These are phyloP conservation scores for Saccostrea glomerata DNA, from an alignment of 1,140 invertebrate genomes.

Conservation along the genomic window DNA sequence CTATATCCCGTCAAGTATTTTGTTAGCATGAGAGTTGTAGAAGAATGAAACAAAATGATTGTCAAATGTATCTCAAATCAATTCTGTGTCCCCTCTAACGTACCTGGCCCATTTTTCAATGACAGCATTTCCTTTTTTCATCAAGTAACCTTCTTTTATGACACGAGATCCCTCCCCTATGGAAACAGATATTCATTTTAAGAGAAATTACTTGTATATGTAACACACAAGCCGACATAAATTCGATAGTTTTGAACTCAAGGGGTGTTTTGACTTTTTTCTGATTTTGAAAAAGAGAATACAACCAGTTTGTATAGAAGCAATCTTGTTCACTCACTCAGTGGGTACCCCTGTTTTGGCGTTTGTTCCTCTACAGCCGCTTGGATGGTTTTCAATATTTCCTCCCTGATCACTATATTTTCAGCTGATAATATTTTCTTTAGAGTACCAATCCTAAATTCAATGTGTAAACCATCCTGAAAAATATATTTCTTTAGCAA, in stretches of 20 bases:
- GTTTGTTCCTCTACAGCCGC: neutral
- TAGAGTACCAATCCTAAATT: neutral
- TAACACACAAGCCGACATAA: no score
- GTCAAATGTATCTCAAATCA: no score
- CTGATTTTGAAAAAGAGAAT: neutral
- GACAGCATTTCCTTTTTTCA: constrained; percentile 30
- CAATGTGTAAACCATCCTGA: neutral
- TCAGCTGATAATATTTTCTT: neutral
- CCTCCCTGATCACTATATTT: neutral
- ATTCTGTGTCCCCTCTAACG: neutral
- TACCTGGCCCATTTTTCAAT: constrained; percentile 38
- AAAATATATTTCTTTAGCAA: neutral
- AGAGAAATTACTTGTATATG: no score
- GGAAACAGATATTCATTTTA: no score
- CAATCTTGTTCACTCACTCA: neutral
- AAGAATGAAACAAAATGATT: no score
- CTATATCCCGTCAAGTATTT: no score
- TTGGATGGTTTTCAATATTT: neutral
- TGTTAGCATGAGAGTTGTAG: no score
- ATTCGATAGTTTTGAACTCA: no score
- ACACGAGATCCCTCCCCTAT: neutral
- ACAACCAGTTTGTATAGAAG: neutral
- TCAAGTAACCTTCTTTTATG: constrained; percentile 32
- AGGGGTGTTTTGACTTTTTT: neutral
- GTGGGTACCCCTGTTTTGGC: neutral